phyloP scores from a whole-genome alignment of 2,113 vertebrate genomes.

The Megaceryle torquata region DNA sequence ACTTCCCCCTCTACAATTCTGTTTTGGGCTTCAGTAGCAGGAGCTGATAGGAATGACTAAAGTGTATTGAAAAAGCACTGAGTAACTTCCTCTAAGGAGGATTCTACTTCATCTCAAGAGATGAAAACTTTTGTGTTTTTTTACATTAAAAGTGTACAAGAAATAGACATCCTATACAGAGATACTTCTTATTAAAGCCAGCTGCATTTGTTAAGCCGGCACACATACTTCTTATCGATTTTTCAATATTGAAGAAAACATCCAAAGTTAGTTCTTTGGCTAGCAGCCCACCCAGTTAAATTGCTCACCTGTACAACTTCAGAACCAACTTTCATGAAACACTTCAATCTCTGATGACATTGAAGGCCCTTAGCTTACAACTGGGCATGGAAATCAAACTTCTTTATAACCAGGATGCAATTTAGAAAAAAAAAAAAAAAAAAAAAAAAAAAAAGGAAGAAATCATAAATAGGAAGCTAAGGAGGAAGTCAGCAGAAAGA shows the following conservation, averaged over 20 bases:
- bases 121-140: background rate
- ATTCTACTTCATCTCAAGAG: background rate
- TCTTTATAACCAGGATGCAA: background rate
- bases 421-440: background rate
- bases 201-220: background rate
- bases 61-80: background rate
- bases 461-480: background rate
- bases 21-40: background rate
- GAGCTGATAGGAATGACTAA: background rate
- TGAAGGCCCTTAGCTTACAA: background rate
- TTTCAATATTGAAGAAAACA: background rate
- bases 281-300: background rate
- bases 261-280: background rate
- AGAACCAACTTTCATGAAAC: background rate
- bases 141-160: background rate
- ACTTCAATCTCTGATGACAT: background rate
- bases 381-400: background rate
- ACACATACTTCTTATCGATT: background rate
- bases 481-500: slow-evolving; percentile 20
- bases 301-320: background rate
- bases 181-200: background rate
- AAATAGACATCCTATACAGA: background rate
- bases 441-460: no score
- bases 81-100: background rate
- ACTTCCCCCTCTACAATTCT: background rate